Percentiles rank a stretch among this genome's conserved stretches.
These are phyloP conservation scores for Dicrurus megarhynchus DNA, from an alignment of 2,113 vertebrate species.

Conservation along the genomic window DNA sequence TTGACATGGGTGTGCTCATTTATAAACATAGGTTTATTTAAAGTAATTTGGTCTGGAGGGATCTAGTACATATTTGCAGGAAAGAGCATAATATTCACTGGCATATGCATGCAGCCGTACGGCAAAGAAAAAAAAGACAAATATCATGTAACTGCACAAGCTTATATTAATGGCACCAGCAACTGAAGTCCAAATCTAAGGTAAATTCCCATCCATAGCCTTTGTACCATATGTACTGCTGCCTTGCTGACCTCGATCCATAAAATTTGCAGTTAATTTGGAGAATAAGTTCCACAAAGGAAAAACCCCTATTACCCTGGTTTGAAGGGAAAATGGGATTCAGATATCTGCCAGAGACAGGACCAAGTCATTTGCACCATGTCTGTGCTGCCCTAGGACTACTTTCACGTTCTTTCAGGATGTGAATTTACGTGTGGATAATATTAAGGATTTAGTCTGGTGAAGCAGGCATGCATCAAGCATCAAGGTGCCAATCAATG, in stretches of 20 bases:
- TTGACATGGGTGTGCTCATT: neutral
- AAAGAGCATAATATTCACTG: neutral
- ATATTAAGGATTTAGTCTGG: neutral
- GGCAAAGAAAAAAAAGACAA: neutral
- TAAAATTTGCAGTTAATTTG: neutral
- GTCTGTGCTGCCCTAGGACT: neutral
- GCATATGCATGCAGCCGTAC: neutral
- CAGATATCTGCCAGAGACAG: neutral
- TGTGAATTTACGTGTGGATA: neutral
- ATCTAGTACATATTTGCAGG: neutral
- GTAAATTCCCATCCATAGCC: neutral
- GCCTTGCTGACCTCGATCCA: neutral
- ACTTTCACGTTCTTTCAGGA: neutral
- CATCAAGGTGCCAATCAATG: neutral
- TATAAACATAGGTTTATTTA: neutral
- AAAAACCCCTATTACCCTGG: neutral
- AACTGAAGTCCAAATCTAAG: neutral
- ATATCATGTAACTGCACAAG: neutral
- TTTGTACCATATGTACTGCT: neutral
- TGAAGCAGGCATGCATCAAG: neutral
- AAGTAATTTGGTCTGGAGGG: neutral
- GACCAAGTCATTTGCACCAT: neutral
- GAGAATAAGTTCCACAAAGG: neutral
- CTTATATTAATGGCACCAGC: neutral
- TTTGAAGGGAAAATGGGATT: neutral